Evolutionary conservation across 2,797 vertebrate species (phyloP), one percentile per base, ranked within the genome.

Genomic region (Poecilia velifera): DNA sequence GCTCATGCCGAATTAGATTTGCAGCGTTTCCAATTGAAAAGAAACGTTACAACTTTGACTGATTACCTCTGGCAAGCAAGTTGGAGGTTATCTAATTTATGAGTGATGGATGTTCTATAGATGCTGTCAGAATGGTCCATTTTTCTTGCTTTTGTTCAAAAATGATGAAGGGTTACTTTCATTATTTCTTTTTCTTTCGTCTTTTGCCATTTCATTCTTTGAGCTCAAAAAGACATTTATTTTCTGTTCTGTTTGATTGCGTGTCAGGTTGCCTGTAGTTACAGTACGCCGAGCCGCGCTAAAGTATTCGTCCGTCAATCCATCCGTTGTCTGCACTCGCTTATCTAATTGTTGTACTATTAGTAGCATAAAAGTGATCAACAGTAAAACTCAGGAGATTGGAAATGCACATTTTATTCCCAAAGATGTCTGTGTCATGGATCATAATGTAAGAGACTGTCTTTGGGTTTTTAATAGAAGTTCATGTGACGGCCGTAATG

Each of bases 401-500:
- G 71, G 46, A 78, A 77, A 82, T 59, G 16, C 22, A 18, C 34
- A 76, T 76, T 88, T 85, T 80, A 18, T 62, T 74, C 72, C 72
- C 46, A 84, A 87, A 83, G 70, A 85, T 18, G 74, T 88, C 88
- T 82, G 66, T 74, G 59, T 86, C 81, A 77, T 76, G 73, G 79
- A 81, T 87, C 81, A 85, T 81, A 71, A 88, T 81, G 77, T 74
- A 76, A 88, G 75, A 78, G 87, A 76, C 89, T 91, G 84, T 90
- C 88, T 66, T 74, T 76, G 47, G 77, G 36, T 76, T 91, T 93
- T 93, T 90, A 91, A 91, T 88, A 89, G 88, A 86, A 87, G 82
- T 86, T 85, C 76, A 82, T 77, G 82, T 86, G 87, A 90, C 84
- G 81, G 80, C 77, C 77, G 83, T 91, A 90, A 93, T 93, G 88